Evolutionary conservation across 2,797 vertebrate genomes (phyloP).

Genomic region (Rhynchotus rufescens): DNA sequence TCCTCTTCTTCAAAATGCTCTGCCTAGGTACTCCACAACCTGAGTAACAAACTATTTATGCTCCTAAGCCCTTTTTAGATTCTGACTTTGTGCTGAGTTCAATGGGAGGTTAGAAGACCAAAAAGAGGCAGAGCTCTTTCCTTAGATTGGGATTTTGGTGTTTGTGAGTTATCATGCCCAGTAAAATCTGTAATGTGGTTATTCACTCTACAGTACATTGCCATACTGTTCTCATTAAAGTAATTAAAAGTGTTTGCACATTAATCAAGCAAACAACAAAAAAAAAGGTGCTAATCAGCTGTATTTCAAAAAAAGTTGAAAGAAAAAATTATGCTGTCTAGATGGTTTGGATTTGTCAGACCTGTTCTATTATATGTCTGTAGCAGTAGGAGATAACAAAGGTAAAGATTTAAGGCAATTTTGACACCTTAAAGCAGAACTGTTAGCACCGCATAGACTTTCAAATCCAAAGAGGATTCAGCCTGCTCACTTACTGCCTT

Average conservation of each 20-base stretch:
- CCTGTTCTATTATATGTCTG: conserved; percentile 47
- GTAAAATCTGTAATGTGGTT: not conserved
- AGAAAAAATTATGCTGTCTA: conserved; percentile 62
- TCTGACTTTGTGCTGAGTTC: not conserved
- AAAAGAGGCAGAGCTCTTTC: not conserved
- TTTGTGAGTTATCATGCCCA: not conserved
- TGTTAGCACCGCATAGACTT: conserved; percentile 67
- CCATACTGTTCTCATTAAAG: not conserved
- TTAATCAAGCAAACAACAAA: conserved; percentile 32
- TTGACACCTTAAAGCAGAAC: conserved; percentile 78
- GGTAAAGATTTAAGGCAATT: conserved; percentile 80
- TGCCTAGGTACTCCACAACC: not conserved
- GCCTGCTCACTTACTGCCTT: conserved; percentile 80
- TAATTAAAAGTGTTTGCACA: conserved; percentile 46
- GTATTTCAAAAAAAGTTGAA: conserved; percentile 54
- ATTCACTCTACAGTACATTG: not conserved
- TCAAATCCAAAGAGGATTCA: conserved; percentile 81
- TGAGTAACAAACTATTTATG: not conserved
- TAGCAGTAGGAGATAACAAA: conserved; percentile 76
- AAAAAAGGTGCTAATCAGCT: conserved; percentile 42
- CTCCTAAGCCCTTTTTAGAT: not conserved
- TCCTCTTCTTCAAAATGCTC: not conserved
- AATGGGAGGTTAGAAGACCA: not conserved
- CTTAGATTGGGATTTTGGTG: not conserved
- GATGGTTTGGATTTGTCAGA: conserved; percentile 47